Conservation (phyloP, 1,140 invertebrate species). For the Dufourea novaeangliae region DNA sequence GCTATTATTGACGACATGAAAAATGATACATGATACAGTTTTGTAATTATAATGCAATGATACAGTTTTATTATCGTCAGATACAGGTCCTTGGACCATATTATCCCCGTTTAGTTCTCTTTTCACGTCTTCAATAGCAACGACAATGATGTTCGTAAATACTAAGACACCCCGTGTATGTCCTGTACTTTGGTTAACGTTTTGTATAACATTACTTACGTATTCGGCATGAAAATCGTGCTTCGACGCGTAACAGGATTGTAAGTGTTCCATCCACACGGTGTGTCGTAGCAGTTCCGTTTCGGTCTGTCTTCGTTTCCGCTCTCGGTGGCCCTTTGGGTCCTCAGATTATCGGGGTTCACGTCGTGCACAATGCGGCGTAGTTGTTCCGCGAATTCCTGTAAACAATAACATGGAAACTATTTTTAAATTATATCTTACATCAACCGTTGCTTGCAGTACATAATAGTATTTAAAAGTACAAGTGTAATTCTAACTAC, state of each 20-base stretch:
- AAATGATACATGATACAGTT: no score
- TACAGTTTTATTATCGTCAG: no score
- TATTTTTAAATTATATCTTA: background rate
- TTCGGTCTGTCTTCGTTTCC: constrained; percentile 50
- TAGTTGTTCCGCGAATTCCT: constrained; percentile 68
- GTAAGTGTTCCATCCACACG: constrained; percentile 35
- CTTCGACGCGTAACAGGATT: background rate
- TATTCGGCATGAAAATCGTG: constrained; percentile 17
- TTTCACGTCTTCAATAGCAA: no score
- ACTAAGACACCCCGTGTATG: no score
- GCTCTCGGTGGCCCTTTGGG: constrained; percentile 57
- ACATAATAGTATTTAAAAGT: no score
- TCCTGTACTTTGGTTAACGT: background rate
- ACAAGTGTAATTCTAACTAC: no score
- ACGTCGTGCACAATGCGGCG: constrained; percentile 49
- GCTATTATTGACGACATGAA: no score
- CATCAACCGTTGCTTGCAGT: no score
- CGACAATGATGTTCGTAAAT: no score
- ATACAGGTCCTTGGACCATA: no score
- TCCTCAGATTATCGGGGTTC: constrained; percentile 57
- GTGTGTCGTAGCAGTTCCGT: constrained; percentile 62
- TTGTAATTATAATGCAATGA: no score
- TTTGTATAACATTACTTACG: constrained; percentile 9
- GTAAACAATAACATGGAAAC: constrained; percentile 4
- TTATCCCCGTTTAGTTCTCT: no score